These are phyloP conservation scores for Acronicta alni DNA, from an alignment of 2,888 invertebrate genomes.

Conservation along the genomic window DNA sequence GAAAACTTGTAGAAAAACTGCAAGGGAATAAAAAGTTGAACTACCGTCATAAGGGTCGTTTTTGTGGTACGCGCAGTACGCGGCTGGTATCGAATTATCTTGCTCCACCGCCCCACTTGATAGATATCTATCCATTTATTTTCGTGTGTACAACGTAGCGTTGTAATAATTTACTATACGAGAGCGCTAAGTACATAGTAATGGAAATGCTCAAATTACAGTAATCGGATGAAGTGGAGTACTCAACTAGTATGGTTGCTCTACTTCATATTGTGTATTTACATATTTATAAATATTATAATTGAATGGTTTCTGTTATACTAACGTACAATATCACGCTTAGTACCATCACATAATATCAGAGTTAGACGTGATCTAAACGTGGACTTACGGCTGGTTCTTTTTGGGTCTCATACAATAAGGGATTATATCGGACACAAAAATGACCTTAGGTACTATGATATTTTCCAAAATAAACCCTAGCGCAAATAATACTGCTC, in stretches of 20 bases:
- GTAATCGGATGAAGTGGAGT: constrained; percentile 32
- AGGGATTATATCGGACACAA: too few relatives aligned
- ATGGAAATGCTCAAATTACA: constrained; percentile 25
- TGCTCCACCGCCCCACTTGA: constrained; percentile 57
- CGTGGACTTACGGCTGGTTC: too few relatives aligned
- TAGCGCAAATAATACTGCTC: too few relatives aligned
- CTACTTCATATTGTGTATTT: constrained; percentile 13
- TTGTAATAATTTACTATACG: constrained; percentile 23
- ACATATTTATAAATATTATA: constrained; percentile 19
- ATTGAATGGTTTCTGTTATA: constrained; percentile 6
- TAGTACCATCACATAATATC: too few relatives aligned
- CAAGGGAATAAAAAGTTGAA: constrained; percentile 27
- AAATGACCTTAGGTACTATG: too few relatives aligned
- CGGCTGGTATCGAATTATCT: constrained; percentile 60
- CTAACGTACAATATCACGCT: too few relatives aligned
- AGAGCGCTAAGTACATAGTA: constrained; percentile 4
- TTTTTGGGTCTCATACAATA: too few relatives aligned
- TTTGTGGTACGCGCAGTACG: constrained; percentile 29
- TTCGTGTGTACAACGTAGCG: constrained; percentile 23
- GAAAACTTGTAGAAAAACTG: constrained; percentile 11
- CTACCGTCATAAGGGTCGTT: neutral
- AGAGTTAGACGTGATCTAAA: too few relatives aligned
- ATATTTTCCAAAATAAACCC: too few relatives aligned
- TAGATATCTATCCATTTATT: constrained; percentile 59
- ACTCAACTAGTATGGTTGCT: constrained; percentile 21